Base-by-base conservation (phyloP, 2,113 vertebrate species). In the Copsychus sechellarum region DNA sequence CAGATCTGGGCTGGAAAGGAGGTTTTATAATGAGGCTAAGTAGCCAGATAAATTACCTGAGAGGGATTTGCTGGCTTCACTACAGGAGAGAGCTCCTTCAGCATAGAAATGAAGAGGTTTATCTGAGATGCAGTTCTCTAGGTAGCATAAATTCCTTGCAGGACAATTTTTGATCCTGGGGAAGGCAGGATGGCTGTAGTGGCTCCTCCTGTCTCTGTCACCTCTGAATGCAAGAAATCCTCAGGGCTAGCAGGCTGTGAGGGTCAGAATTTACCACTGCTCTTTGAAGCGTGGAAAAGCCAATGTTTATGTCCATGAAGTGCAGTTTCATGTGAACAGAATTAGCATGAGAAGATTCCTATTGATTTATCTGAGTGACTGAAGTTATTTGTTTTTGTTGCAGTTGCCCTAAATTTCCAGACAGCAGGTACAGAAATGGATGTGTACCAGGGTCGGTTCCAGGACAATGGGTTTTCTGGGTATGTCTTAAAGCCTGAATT, bases 401-500 rank as follows among this genome's bases (percentile, higher is more conserved):
- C 83, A 99, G 99, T 99, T 98, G 99, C 99, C 20, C 91, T 99
- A 65, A 99, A 99, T 97, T 99, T 99, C 97, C 99, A 99, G 98
- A 99, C 99, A 8, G 97, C 97, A 22, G 96, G 97, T 73, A 97
- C 98, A 56, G 98, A 99, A 97, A 99, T 99, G 99, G 98, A 99
- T 36, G 58, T 99, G 69, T 99, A 99, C 94, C 99, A 99, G 96
- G 99, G 99, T 18, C 98, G 96, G 12, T 99, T 99, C 97, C 97
- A 98, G 91, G 98, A 98, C 69, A 99, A 99, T 4, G 99, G 98
- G 12, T 96, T 96, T 40, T 98, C 98, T 36, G 99, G 99, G 50
- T 99, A 99, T 40, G 94, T 99, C 95, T 98, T 99, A 95, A 99
- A 99, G 95, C 99, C 99, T 0, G 97, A 98, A 84, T 99, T 98